These are phyloP conservation scores for Rhabditoides inermis DNA, from an alignment of 2,888 invertebrate species.

Conservation along the genomic window DNA sequence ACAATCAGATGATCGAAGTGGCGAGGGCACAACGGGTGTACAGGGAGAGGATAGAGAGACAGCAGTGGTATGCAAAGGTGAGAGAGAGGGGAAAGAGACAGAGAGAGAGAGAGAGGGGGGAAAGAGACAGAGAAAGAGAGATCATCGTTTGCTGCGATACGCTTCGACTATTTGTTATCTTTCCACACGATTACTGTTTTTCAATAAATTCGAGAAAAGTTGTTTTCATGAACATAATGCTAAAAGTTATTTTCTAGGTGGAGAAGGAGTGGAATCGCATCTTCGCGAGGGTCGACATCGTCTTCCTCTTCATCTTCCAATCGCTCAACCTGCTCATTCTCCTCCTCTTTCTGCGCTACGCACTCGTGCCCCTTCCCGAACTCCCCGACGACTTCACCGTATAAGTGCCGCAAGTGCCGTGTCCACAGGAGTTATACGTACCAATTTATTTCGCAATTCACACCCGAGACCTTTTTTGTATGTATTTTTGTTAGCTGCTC, in stretches of 20 bases:
- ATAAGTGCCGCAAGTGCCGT: no score
- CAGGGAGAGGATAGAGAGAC: constrained; percentile 33
- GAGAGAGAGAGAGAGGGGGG: background rate
- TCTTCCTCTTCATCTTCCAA: constrained; percentile 44
- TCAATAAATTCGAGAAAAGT: background rate
- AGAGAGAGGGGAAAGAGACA: background rate
- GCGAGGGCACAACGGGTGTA: constrained; percentile 33
- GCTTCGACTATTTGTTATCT: background rate
- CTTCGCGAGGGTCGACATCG: constrained; percentile 42
- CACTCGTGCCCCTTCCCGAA: constrained; percentile 39
- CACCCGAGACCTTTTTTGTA: no score
- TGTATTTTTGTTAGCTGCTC: no score
- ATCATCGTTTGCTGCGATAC: no score
- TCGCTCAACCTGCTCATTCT: constrained; percentile 40
- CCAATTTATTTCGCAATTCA: no score
- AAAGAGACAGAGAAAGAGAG: background rate
- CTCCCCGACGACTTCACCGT: constrained; percentile 35
- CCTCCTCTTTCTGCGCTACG: constrained; percentile 42
- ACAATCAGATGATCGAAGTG: constrained; percentile 32
- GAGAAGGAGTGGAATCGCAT: constrained; percentile 47
- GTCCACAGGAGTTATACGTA: no score
- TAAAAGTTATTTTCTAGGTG: constrained; percentile 22
- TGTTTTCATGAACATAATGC: background rate
- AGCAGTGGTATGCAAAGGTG: constrained; percentile 14
- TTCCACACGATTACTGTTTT: background rate